phyloP scores from a whole-genome alignment of 2,888 invertebrate species.

The Brachypterus glaber region DNA sequence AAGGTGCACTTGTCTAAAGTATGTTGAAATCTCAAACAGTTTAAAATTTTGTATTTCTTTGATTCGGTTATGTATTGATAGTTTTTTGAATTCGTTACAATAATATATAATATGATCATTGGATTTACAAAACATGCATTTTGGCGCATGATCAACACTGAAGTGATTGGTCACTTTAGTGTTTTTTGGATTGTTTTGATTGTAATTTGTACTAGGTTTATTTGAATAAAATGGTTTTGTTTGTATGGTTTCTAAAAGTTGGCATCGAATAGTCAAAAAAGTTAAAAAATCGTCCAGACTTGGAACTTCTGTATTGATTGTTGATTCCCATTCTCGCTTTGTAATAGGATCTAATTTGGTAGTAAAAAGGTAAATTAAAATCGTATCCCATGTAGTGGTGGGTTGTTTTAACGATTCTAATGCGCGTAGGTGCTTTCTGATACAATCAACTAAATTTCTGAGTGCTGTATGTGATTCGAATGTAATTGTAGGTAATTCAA shows the following conservation, averaged over 20 bases:
- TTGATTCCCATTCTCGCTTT: slow-evolving; percentile 10
- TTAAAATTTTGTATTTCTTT: not conserved
- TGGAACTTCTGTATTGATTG: slow-evolving; percentile 9
- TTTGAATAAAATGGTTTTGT: slow-evolving; percentile 1
- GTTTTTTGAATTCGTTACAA: not conserved
- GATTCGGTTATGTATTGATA: not conserved
- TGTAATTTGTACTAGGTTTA: too few species aligned
- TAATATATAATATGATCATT: not conserved
- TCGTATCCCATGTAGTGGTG: slow-evolving; percentile 6
- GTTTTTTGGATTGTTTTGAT: too few species aligned
- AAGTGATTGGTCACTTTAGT: too few species aligned
- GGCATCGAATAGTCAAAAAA: slow-evolving; percentile 2
- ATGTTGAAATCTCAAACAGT: not conserved
- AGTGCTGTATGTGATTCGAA: slow-evolving; percentile 4
- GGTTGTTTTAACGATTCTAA: slow-evolving; percentile 10
- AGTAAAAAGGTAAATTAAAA: slow-evolving; percentile 7
- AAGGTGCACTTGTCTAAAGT: not conserved
- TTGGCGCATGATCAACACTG: not conserved
- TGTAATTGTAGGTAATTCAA: slow-evolving; percentile 6
- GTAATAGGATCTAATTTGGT: slow-evolving; percentile 7
- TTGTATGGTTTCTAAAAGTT: slow-evolving; percentile 5
- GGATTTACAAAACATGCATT: not conserved
- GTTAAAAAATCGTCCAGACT: not conserved
- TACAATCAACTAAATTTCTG: slow-evolving; percentile 5
- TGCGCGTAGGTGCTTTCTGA: slow-evolving; percentile 5